These are phyloP conservation scores for Drosophila stalkeri DNA, from an alignment of 2,888 invertebrate species.

Conservation along the genomic window DNA sequence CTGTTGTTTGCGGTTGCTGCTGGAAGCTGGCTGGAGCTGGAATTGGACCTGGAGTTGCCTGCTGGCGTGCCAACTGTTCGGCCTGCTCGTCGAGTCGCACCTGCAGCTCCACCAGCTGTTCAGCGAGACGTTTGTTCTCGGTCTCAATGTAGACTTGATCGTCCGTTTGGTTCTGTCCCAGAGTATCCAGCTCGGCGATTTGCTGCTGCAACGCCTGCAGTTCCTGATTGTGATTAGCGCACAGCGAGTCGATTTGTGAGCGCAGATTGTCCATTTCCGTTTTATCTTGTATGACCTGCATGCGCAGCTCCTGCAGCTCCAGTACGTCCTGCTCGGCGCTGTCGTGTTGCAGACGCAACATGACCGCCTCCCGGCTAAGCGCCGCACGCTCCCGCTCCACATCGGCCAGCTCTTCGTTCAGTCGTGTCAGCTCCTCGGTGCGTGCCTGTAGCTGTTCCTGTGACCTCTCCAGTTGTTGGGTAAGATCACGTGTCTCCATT, in stretches of 20 bases:
- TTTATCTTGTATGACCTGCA: constrained; percentile 85
- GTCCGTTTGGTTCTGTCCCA: constrained; percentile 85
- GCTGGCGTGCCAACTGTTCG: constrained; percentile 39
- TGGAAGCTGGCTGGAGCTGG: constrained; percentile 56
- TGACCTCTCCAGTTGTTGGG: constrained; percentile 88
- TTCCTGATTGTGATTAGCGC: constrained; percentile 84
- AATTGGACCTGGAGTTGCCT: background rate
- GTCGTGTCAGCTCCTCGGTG: constrained; percentile 85
- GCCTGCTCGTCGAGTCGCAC: constrained; percentile 84
- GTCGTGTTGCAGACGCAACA: constrained; percentile 84
- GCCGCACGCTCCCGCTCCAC: constrained; percentile 80
- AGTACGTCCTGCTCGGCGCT: constrained; percentile 83
- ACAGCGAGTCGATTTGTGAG: constrained; percentile 83
- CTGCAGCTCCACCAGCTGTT: constrained; percentile 86
- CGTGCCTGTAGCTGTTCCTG: constrained; percentile 87
- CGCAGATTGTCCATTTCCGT: constrained; percentile 84
- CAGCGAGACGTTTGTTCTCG: constrained; percentile 87
- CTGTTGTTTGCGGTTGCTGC: constrained; percentile 45
- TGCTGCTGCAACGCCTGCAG: constrained; percentile 82
- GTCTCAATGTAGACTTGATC: constrained; percentile 85
- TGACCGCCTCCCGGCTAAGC: constrained; percentile 80
- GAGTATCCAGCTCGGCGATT: constrained; percentile 83
- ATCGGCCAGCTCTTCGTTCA: constrained; percentile 79
- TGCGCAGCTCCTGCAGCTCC: constrained; percentile 83
- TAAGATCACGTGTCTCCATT: constrained; percentile 83